Conservation (phyloP, 1,140 invertebrate genomes). For the Luehdorfia chinensis region DNA sequence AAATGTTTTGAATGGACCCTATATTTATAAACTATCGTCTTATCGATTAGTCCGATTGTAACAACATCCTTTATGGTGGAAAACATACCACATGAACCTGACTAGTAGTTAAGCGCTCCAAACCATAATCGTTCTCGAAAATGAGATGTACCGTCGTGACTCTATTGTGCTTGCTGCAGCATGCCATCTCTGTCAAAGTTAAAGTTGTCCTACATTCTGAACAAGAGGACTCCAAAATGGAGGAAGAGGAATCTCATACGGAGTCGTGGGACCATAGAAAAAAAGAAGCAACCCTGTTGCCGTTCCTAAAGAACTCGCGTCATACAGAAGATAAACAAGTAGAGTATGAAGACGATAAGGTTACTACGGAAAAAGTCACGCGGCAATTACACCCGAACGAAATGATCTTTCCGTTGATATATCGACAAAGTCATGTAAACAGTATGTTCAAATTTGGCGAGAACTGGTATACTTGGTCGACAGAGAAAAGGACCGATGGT, state of each 20-base stretch:
- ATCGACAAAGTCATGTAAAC: constrained; percentile 56
- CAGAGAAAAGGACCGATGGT: constrained; percentile 53
- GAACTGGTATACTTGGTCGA: constrained; percentile 67
- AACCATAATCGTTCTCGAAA: constrained; percentile 16
- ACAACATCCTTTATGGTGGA: constrained; percentile 38
- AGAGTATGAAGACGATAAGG: constrained; percentile 41
- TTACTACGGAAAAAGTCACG: constrained; percentile 39
- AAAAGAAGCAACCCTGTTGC: constrained; percentile 36
- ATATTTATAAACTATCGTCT: constrained; percentile 48
- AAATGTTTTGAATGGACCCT: constrained; percentile 3
- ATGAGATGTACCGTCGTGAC: constrained; percentile 6
- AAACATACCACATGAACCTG: constrained; percentile 18
- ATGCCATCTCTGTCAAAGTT: constrained; percentile 48
- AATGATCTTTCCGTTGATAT: constrained; percentile 61
- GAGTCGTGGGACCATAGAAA: constrained; percentile 43
- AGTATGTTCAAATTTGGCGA: constrained; percentile 69
- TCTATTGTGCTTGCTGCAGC: constrained; percentile 28
- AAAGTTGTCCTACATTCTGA: constrained; percentile 66
- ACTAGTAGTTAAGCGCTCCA: constrained; percentile 1
- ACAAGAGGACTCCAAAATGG: constrained; percentile 50
- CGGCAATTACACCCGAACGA: constrained; percentile 54
- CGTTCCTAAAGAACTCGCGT: constrained; percentile 43
- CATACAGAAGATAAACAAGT: constrained; percentile 32
- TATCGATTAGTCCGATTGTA: constrained; percentile 30
- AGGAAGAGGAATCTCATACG: constrained; percentile 51